Base-by-base conservation (phyloP, 2,113 vertebrate species). In the Azemiops feae region DNA sequence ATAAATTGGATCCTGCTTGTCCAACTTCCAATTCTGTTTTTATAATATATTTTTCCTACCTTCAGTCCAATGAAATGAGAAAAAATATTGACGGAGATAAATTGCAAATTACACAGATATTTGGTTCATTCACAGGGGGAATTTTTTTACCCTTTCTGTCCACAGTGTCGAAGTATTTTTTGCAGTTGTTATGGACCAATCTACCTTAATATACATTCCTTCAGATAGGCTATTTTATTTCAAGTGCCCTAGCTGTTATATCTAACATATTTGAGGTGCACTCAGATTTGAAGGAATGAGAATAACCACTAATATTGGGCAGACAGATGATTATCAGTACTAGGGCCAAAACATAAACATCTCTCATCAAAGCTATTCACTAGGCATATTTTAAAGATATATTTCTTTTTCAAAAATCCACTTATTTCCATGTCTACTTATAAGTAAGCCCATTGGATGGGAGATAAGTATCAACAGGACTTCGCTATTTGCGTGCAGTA, bases 341-440 rank as follows among this genome's bases (percentile, higher is more conserved):
- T 60, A 45, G 12, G 2, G 55, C 86, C 20, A 90, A 94, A 94
- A 60, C 92, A 94, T 95, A 94, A 93, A 92, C 89, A 74, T 69
- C 93, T 95, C 8, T 94, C 89, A 39, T 93, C 87, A 69, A 91
- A 91, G 3, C 87, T 93, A 50, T 58, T 81, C 57, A 0, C 34
- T 20, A 0, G 8, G 3, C 39, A 23, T 23, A 94, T 91, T 92
- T 92, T 91, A 93, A 95, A 95, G 53, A 93, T 93, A 58, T 89
- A 96, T 96, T 87, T 64, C 25, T 8, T 74, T 74, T 74, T n/a
- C n/a, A 34, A 34, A 14, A 74, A 74, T 74, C n/a, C 69, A 74
- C 14, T 74, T 74, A 5, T 74, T 74, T 74, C n/a, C 14, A 74
- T 74, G n/a, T 18, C 69, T 34, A 18, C 69, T 34, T 34, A 74